A percentile compares a stretch with the other conserved stretches of the same genome.
These are phyloP conservation scores for Ephydatia muelleri DNA, from an alignment of 37 sponge, comb jelly and placozoan species.

Conservation along the genomic window DNA sequence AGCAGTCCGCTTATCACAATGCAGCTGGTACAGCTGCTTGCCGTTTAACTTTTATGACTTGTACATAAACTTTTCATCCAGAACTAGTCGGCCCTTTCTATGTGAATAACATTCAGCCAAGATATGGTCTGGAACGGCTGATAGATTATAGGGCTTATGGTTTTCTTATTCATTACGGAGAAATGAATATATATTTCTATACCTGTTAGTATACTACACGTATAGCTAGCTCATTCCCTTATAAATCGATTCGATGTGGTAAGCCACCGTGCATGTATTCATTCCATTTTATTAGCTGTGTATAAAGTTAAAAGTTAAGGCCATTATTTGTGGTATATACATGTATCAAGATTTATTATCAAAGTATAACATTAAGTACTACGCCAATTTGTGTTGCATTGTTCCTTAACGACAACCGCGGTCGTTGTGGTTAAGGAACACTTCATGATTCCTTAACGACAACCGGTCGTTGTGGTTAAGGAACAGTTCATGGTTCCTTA, in stretches of 20 bases:
- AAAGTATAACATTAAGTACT: not conserved
- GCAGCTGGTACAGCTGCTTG: not conserved
- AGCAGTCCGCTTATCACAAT: not conserved
- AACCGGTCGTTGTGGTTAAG: conserved; percentile 1
- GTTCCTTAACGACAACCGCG: not conserved
- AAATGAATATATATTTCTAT: not conserved
- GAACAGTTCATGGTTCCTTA: not conserved
- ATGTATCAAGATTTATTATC: not conserved
- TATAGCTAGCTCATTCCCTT: not conserved
- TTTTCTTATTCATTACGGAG: not conserved
- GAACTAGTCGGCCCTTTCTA: not conserved
- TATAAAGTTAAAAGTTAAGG: not conserved
- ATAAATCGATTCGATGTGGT: conserved; percentile 1
- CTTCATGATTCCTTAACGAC: not conserved
- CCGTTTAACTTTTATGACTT: not conserved
- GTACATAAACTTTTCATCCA: not conserved
- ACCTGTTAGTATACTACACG: not conserved
- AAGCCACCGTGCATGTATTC: conserved; percentile 1
- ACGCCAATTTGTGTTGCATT: not conserved
- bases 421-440: conserved; percentile 1
- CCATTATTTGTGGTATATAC: conserved; percentile 1
- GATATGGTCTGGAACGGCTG: conserved; percentile 1
- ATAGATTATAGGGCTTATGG: not conserved
- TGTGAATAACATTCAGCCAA: not conserved
- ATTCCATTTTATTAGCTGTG: not conserved